These are phyloP conservation scores for Channallabes apus DNA, from an alignment of 2,797 vertebrate species.

Conservation along the genomic window DNA sequence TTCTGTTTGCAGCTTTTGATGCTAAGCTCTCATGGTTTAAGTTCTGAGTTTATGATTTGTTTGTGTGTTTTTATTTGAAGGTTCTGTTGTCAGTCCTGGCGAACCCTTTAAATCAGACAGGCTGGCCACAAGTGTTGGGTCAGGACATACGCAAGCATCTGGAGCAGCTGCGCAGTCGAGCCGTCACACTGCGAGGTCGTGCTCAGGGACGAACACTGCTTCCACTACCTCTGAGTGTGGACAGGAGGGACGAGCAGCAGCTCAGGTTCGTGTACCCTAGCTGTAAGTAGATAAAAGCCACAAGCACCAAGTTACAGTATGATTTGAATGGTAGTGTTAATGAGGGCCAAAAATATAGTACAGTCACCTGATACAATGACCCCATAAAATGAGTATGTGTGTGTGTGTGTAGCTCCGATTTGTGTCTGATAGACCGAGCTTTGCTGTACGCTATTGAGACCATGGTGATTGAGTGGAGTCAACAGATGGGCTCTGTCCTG, in stretches of 20 bases:
- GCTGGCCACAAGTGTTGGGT: constrained; percentile 70
- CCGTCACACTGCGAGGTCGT: constrained; percentile 68
- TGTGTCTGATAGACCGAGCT: constrained; percentile 66
- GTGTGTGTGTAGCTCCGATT: constrained; percentile 61
- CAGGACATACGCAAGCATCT: constrained; percentile 70
- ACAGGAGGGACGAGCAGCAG: constrained; percentile 54
- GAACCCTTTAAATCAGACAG: constrained; percentile 69
- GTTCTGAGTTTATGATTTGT: not conserved
- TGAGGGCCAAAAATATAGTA: not conserved
- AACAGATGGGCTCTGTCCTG: constrained; percentile 72
- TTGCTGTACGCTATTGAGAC: constrained; percentile 75
- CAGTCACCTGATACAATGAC: not conserved
- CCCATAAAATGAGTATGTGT: not conserved
- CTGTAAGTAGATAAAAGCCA: not conserved
- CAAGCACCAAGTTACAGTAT: not conserved
- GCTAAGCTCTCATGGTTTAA: not conserved
- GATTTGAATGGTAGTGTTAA: not conserved
- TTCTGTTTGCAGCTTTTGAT: not conserved
- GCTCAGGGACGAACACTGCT: constrained; percentile 69
- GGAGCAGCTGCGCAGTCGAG: constrained; percentile 70
- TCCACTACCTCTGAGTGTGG: constrained; percentile 68
- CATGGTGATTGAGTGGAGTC: constrained; percentile 72
- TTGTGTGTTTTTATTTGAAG: constrained; percentile 53
- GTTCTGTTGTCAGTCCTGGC: constrained; percentile 73
- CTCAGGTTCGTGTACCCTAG: constrained; percentile 33